Conservation (phyloP, 2,113 vertebrate species). For the Clupea harengus region DNA sequence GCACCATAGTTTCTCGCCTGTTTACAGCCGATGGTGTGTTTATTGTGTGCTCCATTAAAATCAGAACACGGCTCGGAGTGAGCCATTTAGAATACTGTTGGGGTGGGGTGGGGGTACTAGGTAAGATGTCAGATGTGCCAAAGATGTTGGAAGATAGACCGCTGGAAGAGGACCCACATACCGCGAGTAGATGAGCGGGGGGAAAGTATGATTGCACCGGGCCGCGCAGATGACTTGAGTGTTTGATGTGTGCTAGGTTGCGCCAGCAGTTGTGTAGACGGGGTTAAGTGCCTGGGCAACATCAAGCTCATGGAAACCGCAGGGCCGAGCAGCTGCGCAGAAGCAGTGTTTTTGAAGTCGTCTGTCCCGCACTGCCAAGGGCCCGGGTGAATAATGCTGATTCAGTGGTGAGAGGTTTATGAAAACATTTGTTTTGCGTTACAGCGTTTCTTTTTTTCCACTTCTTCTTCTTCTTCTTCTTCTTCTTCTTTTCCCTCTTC, state of each 20-base stretch:
- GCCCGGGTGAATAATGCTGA: constrained; percentile 60
- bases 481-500: neutral
- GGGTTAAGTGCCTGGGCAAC: constrained; percentile 42
- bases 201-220: constrained; percentile 28
- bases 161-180: constrained; percentile 5
- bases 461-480: constrained; percentile 24
- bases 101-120: neutral
- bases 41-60: neutral
- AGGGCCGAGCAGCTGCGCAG: constrained; percentile 64
- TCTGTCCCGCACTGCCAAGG: constrained; percentile 16
- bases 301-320: constrained; percentile 51
- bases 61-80: neutral
- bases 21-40: neutral
- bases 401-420: constrained; percentile 58
- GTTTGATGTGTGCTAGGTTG: constrained; percentile 50
- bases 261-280: constrained; percentile 44
- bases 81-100: neutral
- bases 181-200: neutral
- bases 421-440: constrained; percentile 70
- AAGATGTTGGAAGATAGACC: constrained; percentile 26
- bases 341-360: constrained; percentile 31
- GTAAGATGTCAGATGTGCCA: neutral
- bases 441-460: constrained; percentile 17
- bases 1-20: neutral
- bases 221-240: constrained; percentile 4